Evolutionary conservation across 2,113 vertebrate genomes (phyloP).

Genomic region (Uria lomvia): DNA sequence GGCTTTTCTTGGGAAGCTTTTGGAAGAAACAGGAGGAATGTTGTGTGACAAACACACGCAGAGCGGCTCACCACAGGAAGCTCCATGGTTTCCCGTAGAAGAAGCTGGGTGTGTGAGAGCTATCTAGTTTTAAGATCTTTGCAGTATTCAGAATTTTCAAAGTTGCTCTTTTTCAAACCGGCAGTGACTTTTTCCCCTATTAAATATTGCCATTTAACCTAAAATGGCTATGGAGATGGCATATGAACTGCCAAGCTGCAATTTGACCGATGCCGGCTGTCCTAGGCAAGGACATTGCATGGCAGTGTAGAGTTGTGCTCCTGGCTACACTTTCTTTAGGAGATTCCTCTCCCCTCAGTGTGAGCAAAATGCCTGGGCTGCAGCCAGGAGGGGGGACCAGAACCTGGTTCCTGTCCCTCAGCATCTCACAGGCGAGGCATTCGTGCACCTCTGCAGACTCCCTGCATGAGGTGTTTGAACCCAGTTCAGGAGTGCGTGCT

Average conservation of each 20-base stretch:
- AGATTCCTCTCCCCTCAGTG: neutral
- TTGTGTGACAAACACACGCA: neutral
- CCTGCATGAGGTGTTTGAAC: neutral
- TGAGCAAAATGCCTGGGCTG: neutral
- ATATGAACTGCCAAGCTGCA: neutral
- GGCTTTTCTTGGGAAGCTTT: neutral
- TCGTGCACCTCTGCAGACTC: neutral
- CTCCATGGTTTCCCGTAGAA: neutral
- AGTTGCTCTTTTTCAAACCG: neutral
- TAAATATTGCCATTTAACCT: neutral
- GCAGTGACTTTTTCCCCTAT: neutral
- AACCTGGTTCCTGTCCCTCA: neutral
- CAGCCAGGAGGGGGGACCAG: neutral
- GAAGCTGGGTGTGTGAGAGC: neutral
- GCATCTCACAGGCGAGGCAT: neutral
- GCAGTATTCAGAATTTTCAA: neutral
- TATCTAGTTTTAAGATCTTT: neutral
- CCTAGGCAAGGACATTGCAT: neutral
- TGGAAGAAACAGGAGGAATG: neutral
- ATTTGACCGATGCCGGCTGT: neutral
- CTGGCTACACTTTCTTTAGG: neutral
- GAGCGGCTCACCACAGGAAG: neutral
- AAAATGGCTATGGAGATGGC: neutral
- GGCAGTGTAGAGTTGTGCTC: neutral
- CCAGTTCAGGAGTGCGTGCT: neutral